A percentile compares a stretch with the other conserved stretches of the same genome.
These are phyloP conservation scores for Phalloptychus januarius DNA, from an alignment of 2,797 vertebrate species.

Conservation along the genomic window DNA sequence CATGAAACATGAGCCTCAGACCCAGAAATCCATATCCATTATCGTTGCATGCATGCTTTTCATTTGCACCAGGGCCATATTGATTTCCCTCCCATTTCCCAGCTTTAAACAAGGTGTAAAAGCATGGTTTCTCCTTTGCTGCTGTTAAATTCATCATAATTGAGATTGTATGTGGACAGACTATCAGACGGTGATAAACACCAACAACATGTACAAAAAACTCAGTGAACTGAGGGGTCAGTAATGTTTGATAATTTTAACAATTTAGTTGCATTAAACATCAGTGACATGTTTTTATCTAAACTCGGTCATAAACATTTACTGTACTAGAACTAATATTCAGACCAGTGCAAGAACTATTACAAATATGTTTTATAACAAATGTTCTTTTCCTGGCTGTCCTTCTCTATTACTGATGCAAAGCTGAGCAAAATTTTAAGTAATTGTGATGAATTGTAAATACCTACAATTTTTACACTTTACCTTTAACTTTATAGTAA, in stretches of 20 bases:
- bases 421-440: not conserved
- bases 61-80: conserved; percentile 63
- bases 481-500: too few species aligned
- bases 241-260: not conserved
- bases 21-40: conserved; percentile 76
- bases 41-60: conserved; percentile 67
- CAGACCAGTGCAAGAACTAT: not conserved
- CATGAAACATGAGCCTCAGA: conserved; percentile 67
- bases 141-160: conserved; percentile 39
- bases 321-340: conserved; percentile 1
- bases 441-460: too few species aligned
- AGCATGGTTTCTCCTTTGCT: conserved; percentile 43
- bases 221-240: not conserved
- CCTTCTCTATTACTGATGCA: conserved; percentile 3
- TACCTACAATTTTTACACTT: not conserved
- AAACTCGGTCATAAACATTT: not conserved
- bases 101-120: conserved; percentile 48
- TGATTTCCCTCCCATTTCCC: conserved; percentile 61
- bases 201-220: not conserved
- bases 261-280: not conserved
- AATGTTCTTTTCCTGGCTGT: not conserved
- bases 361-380: conserved; percentile 3
- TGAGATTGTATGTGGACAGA: conserved; percentile 20
- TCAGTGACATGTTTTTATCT: not conserved
- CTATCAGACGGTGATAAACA: conserved; percentile 45